These are phyloP conservation scores for Lepus americanus DNA, from an alignment of 2,113 vertebrate species.

Conservation along the genomic window DNA sequence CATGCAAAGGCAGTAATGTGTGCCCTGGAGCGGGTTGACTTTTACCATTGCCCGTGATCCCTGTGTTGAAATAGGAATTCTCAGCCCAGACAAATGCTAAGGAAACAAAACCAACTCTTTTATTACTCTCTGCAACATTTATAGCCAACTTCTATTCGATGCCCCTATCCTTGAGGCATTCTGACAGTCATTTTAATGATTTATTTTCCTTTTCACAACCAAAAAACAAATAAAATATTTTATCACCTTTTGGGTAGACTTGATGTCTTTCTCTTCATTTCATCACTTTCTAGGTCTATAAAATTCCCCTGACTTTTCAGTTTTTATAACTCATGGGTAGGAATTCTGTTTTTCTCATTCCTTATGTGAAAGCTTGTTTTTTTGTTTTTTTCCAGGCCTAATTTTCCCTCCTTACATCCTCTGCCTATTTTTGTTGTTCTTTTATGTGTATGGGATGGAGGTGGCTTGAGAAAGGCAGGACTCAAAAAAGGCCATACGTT, in stretches of 20 bases:
- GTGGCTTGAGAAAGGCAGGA: neutral
- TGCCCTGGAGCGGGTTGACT: neutral
- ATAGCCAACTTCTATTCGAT: neutral
- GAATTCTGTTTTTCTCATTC: constrained; percentile 63
- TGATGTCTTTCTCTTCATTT: constrained; percentile 74
- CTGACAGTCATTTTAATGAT: constrained; percentile 74
- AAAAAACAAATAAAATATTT: constrained; percentile 77
- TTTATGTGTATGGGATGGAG: neutral
- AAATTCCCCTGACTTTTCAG: constrained; percentile 66
- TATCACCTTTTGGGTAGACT: constrained; percentile 71
- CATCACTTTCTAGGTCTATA: constrained; percentile 65
- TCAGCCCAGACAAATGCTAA: constrained; percentile 64
- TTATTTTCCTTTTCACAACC: constrained; percentile 81
- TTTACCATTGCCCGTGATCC: neutral
- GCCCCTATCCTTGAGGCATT: constrained; percentile 70
- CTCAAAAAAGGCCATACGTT: constrained; percentile 3
- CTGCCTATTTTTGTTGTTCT: neutral
- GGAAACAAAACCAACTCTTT: constrained; percentile 75
- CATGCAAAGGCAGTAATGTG: neutral
- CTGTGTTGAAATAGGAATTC: constrained; percentile 62
- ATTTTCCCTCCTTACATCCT: neutral
- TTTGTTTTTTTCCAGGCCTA: neutral
- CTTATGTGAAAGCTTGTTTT: neutral
- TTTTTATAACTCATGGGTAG: constrained; percentile 65
- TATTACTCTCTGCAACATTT: constrained; percentile 69